Evolutionary conservation across 2,888 invertebrate genomes (phyloP).

Genomic region (Microctonus hyperodae): DNA sequence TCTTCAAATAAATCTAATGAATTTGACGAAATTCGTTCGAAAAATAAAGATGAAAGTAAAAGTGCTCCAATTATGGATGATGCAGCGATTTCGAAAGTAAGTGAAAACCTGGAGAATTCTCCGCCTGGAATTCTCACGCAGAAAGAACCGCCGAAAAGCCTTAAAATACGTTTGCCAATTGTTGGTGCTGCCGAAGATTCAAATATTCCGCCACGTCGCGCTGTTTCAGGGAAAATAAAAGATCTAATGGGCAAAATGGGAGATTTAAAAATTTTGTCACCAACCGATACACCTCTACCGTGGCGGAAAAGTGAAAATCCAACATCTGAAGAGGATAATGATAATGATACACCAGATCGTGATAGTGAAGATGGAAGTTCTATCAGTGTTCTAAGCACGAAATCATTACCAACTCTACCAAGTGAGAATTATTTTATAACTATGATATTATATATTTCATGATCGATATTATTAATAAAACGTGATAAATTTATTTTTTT

Average conservation of each 20-base stretch:
- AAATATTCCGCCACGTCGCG: slow-evolving; percentile 40
- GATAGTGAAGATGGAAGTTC: slow-evolving; percentile 54
- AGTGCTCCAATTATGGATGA: slow-evolving; percentile 33
- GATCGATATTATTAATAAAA: neutral
- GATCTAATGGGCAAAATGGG: slow-evolving; percentile 58
- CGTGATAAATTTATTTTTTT: slow-evolving; percentile 6
- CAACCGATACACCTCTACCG: slow-evolving; percentile 54
- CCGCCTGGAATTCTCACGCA: slow-evolving; percentile 34
- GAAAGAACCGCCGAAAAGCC: slow-evolving; percentile 52
- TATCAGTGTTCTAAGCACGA: slow-evolving; percentile 47
- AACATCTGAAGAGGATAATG: slow-evolving; percentile 42
- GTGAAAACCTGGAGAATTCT: neutral
- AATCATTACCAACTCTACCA: slow-evolving; percentile 43
- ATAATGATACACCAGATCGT: slow-evolving; percentile 39
- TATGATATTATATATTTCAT: neutral
- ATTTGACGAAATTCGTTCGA: neutral
- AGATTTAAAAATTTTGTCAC: slow-evolving; percentile 57
- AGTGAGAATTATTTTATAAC: slow-evolving; percentile 38
- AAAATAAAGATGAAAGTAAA: slow-evolving; percentile 18
- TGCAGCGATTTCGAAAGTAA: slow-evolving; percentile 29
- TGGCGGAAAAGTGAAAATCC: slow-evolving; percentile 50
- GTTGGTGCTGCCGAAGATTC: slow-evolving; percentile 40
- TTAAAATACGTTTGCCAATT: slow-evolving; percentile 46
- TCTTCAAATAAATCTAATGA: neutral
- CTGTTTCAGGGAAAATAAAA: slow-evolving; percentile 57